A percentile compares a stretch with the other conserved stretches of the same genome.
phyloP scores from a whole-genome alignment of 2,113 vertebrate genomes.

The Nyctibius bracteatus region DNA sequence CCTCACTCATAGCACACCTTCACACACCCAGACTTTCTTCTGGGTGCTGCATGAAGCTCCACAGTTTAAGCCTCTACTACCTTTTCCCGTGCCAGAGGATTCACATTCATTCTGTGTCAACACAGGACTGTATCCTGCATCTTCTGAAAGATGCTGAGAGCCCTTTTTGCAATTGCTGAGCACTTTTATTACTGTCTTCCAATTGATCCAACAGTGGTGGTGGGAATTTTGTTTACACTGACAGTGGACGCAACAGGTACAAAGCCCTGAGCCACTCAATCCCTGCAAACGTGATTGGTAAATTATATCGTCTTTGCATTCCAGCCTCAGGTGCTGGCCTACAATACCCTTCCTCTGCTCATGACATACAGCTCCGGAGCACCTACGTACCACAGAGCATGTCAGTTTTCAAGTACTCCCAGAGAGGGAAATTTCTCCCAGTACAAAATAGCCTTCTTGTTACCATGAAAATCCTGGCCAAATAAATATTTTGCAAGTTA shows the following conservation, averaged over 20 bases:
- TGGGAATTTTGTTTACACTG: background rate
- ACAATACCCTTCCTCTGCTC: background rate
- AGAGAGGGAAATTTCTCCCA: background rate
- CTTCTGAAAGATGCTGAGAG: background rate
- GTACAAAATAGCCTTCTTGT: background rate
- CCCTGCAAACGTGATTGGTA: background rate
- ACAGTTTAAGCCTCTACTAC: rapidly evolving
- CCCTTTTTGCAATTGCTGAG: background rate
- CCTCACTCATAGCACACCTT: background rate
- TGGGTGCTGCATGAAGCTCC: rapidly evolving
- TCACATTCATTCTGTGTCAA: background rate
- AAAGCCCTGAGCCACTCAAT: background rate
- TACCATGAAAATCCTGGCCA: background rate
- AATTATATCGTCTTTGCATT: background rate
- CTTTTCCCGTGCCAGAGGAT: background rate
- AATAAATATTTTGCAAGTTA: background rate
- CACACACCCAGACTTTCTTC: background rate
- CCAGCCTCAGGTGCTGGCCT: background rate
- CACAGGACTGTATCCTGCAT: background rate
- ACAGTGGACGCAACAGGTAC: background rate
- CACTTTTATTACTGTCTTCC: background rate
- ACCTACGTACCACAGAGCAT: rapidly evolving
- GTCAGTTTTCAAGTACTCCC: background rate
- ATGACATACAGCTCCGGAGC: background rate
- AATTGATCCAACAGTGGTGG: background rate